Evolutionary conservation across 2,113 vertebrate species (phyloP), one percentile per base, ranked within the genome.

Genomic region (Xiphias gladius): DNA sequence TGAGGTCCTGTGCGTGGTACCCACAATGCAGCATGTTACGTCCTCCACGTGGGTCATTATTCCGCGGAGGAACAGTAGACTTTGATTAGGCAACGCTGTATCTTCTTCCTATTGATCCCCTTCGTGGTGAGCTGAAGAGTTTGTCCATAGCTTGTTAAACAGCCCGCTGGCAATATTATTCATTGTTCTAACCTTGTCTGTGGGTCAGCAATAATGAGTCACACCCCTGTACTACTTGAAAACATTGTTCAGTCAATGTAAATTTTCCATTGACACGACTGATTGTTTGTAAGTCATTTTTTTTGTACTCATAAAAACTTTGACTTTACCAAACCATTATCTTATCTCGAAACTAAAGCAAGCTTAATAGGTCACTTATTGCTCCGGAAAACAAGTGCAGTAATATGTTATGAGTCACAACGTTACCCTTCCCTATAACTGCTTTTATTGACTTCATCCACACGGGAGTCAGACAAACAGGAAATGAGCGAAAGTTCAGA

Each of bases 111-210:
- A 88, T 90, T 55, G 85, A 91, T 88, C 61, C 28, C 41, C 58
- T 20, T 7, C 10, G 62, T 70, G 79, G 80, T 84, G 80, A 85
- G 73, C 81, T 86, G 69, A 43, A 59, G 30, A 66, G 84, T 77
- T 83, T 77, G 46, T 72, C 72, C 73, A 17, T 19, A 57, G 67
- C 70, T 77, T 88, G 76, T 88, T 87, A 86, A 86, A 87, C 74
- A 57, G 41, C 39, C 52, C 3, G 59, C 82, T 32, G 65, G 32
- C 59, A 20, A 63, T 65, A 75, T 79, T 79, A 85, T 85, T 76
- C 50, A 85, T 73, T 64, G 68, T 70, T 85, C 70, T 82, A 24
- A 37, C 50, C n/a, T 68, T 52, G 68, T 79, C 71, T 76, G 69
- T 41, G 17, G 66, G 17, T 89, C 85, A 75, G 83, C 86, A 78